Base-by-base conservation (phyloP, 2,113 vertebrate species). In the Hydrolagus affinis region DNA sequence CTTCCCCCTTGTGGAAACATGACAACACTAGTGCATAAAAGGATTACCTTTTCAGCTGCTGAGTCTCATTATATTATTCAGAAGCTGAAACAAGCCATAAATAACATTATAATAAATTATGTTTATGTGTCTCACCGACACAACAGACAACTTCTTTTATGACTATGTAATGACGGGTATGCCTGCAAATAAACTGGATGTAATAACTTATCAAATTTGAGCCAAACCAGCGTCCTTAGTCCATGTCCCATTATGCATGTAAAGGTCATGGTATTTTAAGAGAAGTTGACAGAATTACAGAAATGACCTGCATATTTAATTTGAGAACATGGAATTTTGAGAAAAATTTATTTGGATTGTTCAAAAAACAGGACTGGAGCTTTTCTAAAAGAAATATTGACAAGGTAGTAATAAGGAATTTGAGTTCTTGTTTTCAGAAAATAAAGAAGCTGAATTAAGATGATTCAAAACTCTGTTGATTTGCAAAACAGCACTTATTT, bases 71-170 rank as follows among this genome's bases (percentile, higher is more conserved):
- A 19, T 77, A 59, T 77, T 59, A 23, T 57, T 57, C 19, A 59
- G 59, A 25, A 78, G n/a, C n/a, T 59, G 25, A 59, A 62, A 4
- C 76, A 78, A 62, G 15, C 76, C 11, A 12, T 78, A 62, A 62
- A 25, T 78, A 78, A 7, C n/a, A 25, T 78, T 78, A 78, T 59
- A 62, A 62, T 78, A 23, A 78, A 14, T 83, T 11, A 83, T 83
- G 32, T 66, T 68, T 64, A 12, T 78, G 14, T 32, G 25, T 66
- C 62, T 83, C 25, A 66, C 9, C 64, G 25, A 21, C 28, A 68
- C 25, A 32, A 1, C 15, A 30, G 62, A 21, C 25, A 64, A 25
- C 7, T 14, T 17, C 25, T 21, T 8, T 64, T 6, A 23, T 17
- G 60, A 19, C 23, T 64, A 14, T 25, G 2, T 62, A 62, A 23